Conservation (phyloP, 2,113 vertebrate species). For the Halichoeres trimaculatus region DNA sequence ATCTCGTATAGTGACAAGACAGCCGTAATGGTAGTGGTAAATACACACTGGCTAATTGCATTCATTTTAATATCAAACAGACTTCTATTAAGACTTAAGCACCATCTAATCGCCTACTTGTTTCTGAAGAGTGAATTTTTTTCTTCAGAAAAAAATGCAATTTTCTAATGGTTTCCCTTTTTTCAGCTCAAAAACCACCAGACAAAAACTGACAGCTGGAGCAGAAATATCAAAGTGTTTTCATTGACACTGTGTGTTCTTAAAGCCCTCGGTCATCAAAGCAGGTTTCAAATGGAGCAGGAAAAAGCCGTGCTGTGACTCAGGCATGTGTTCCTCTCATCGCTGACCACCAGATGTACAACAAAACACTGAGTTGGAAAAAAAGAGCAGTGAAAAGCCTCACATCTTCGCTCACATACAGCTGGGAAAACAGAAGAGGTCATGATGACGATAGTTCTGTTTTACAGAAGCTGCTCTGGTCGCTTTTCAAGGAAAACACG, state of each 20-base stretch:
- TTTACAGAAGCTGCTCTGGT: constrained; percentile 64
- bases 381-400: constrained; percentile 35
- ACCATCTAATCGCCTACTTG: constrained; percentile 32
- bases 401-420: constrained; percentile 70
- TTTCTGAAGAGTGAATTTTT: constrained; percentile 17
- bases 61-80: constrained; percentile 56
- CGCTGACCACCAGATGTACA: constrained; percentile 73
- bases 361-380: constrained; percentile 51
- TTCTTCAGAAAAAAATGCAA: constrained; percentile 20
- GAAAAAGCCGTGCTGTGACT: constrained; percentile 78
- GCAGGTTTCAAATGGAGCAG: constrained; percentile 75
- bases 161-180: not conserved
- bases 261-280: constrained; percentile 75
- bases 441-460: constrained; percentile 50
- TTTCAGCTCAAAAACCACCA: not conserved
- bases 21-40: constrained; percentile 41
- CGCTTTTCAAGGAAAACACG: constrained; percentile 65
- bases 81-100: constrained; percentile 29
- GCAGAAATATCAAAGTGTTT: constrained; percentile 70
- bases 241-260: constrained; percentile 70
- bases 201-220: constrained; percentile 62
- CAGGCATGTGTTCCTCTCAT: constrained; percentile 69
- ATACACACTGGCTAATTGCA: constrained; percentile 55
- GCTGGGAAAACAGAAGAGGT: constrained; percentile 80
- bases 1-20: constrained; percentile 44